Evolutionary conservation across 2,113 vertebrate species (phyloP), one percentile per base, ranked within the genome.

Genomic region (Etheostoma cragini): DNA sequence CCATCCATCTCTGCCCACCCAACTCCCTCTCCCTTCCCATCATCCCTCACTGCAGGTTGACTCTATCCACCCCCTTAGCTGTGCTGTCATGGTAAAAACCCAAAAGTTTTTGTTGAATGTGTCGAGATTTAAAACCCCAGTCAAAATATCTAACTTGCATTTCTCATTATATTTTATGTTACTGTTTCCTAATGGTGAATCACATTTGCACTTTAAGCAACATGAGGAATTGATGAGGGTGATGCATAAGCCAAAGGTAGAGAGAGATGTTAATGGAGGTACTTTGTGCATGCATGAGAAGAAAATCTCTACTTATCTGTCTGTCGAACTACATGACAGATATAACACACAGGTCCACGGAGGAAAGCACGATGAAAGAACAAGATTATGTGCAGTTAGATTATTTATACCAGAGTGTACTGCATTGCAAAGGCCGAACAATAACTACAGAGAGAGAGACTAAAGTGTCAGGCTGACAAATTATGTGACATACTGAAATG

Each of bases 1-100:
- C 71, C 66, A 82, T 90, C 73, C 76, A 75, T 86, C 81, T 87
- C 76, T 84, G 78, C 72, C 69, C 71, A 82, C 78, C 72, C 47
- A 52, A 13, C 73, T 50, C 72, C 47, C 49, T 65, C 62, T 57
- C 26, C 54, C 54, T 71, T 73, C 82, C 73, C 86, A 83, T 84
- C 84, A 78, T 86, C 61, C 67, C 35, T 87, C 8, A 64, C 33
- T 57, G 30, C 56, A 84, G 72, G 72, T 74, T 70, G 58, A n/a
- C 50, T 73, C 33, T 11, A 63, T 68, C 87, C 79, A 45, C 66
- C 76, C 65, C 58, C 46, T 61, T n/a, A 45, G 42, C 67, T 46
- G 19, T 2, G 22, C 56, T 57, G 56, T 71, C 73, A 71, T n/a
- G 16, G 42, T 54, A 26, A 45, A 63, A 56, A 65, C 63, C 8